Percentiles rank a stretch among this genome's conserved stretches.
Evolutionary conservation across 1,140 invertebrate genomes (phyloP).

Genomic region (Psix sp.): DNA sequence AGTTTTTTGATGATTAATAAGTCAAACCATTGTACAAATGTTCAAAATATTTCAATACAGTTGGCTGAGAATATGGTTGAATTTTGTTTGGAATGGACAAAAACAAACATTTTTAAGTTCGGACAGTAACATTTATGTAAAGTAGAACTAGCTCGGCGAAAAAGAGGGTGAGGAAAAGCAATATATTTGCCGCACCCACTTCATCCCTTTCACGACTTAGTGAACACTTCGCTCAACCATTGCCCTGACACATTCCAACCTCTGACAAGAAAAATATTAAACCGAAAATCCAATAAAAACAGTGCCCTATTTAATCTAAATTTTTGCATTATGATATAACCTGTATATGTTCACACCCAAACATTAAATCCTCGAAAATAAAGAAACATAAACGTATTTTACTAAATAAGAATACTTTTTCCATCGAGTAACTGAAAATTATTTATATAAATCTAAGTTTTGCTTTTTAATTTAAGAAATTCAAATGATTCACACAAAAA

Average conservation of each 20-base stretch:
- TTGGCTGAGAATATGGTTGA: not conserved
- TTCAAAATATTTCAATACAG: not conserved
- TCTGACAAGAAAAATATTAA: conserved; percentile 52
- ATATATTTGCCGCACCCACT: conserved; percentile 51
- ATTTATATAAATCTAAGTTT: too few species aligned
- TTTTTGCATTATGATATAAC: conserved; percentile 17
- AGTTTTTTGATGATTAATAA: too few species aligned
- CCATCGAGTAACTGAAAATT: too few species aligned
- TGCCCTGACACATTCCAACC: conserved; percentile 31
- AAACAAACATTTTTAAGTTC: conserved; percentile 26
- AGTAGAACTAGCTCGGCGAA: conserved; percentile 20
- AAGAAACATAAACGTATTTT: too few species aligned
- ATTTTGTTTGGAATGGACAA: not conserved
- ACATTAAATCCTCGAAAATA: too few species aligned
- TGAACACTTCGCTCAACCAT: conserved; percentile 45
- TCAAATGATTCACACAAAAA: too few species aligned
- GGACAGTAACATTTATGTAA: conserved; percentile 53
- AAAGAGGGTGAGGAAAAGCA: conserved; percentile 47
- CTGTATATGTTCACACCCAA: conserved; percentile 16
- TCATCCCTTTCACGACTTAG: conserved; percentile 55
- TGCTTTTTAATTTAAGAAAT: too few species aligned
- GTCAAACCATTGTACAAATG: too few species aligned
- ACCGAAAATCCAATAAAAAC: conserved; percentile 40
- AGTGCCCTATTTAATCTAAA: conserved; percentile 6
- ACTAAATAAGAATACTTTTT: too few species aligned